Evolutionary conservation across 2,113 vertebrate genomes (phyloP).

Genomic region (Marcusenius ussheri): DNA sequence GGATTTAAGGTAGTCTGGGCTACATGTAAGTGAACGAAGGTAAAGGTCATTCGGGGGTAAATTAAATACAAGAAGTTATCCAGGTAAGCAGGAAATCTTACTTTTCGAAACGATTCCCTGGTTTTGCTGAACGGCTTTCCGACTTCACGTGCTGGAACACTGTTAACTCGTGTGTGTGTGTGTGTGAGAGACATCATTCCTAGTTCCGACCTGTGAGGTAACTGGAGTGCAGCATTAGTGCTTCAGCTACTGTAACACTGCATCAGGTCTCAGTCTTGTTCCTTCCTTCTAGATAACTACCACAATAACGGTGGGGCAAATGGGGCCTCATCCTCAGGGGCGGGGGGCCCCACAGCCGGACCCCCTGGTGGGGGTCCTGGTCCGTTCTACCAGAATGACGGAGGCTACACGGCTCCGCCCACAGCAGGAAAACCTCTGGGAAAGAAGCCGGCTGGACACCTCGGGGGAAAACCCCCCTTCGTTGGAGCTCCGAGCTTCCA

Average conservation of each 20-base stretch:
- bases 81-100: too few species aligned
- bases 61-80: too few species aligned
- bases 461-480: constrained; percentile 52
- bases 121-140: too few species aligned
- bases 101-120: too few species aligned
- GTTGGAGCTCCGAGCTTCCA: constrained; percentile 44
- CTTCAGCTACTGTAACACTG: neutral
- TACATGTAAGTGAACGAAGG: too few species aligned
- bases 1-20: too few species aligned
- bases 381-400: constrained; percentile 78
- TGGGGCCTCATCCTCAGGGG: constrained; percentile 49
- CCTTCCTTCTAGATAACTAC: constrained; percentile 70
- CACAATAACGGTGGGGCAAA: constrained; percentile 86
- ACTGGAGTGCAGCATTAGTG: neutral
- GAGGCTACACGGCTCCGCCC: constrained; percentile 60
- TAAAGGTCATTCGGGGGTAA: too few species aligned
- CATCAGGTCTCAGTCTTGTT: constrained; percentile 12
- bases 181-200: too few species aligned
- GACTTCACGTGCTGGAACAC: too few species aligned
- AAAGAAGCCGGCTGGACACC: constrained; percentile 74
- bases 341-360: constrained; percentile 37
- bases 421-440: constrained; percentile 57
- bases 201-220: too few species aligned
- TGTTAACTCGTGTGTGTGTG: too few species aligned
- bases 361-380: constrained; percentile 41